phyloP scores from a whole-genome alignment of 2,888 invertebrate genomes.

The Anarsia innoxiella region DNA sequence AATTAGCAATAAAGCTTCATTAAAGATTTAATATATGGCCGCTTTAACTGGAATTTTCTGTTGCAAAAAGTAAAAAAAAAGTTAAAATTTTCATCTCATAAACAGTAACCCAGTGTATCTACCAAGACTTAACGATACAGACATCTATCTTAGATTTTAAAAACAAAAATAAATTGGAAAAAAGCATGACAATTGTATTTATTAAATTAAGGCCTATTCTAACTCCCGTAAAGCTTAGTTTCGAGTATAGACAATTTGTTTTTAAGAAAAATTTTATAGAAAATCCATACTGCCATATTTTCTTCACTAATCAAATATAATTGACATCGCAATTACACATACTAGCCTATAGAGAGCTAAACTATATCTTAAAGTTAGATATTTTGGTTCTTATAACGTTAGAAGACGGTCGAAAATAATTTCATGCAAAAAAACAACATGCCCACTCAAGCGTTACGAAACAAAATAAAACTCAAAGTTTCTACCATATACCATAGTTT shows the following conservation, averaged over 20 bases:
- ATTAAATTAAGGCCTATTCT: too few species aligned
- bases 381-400: constrained; percentile 55
- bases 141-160: constrained; percentile 52
- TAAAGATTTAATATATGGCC: too few species aligned
- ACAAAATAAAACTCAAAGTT: constrained; percentile 55
- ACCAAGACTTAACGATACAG: constrained; percentile 45
- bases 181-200: constrained; percentile 35
- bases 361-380: constrained; percentile 61
- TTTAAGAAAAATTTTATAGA: constrained; percentile 58
- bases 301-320: constrained; percentile 71
- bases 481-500: constrained; percentile 58
- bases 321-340: constrained; percentile 73
- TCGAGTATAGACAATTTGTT: constrained; percentile 29
- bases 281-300: constrained; percentile 60
- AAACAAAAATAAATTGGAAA: constrained; percentile 33
- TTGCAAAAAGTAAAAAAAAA: too few species aligned
- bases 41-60: too few species aligned
- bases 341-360: constrained; percentile 68
- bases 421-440: constrained; percentile 53
- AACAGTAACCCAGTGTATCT: constrained; percentile 43
- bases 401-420: constrained; percentile 29
- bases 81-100: too few species aligned
- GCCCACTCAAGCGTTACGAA: constrained; percentile 53
- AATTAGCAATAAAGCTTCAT: too few species aligned
- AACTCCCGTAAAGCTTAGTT: constrained; percentile 33